These are phyloP conservation scores for Fulica atra DNA, from an alignment of 2,113 vertebrate species.

Conservation along the genomic window DNA sequence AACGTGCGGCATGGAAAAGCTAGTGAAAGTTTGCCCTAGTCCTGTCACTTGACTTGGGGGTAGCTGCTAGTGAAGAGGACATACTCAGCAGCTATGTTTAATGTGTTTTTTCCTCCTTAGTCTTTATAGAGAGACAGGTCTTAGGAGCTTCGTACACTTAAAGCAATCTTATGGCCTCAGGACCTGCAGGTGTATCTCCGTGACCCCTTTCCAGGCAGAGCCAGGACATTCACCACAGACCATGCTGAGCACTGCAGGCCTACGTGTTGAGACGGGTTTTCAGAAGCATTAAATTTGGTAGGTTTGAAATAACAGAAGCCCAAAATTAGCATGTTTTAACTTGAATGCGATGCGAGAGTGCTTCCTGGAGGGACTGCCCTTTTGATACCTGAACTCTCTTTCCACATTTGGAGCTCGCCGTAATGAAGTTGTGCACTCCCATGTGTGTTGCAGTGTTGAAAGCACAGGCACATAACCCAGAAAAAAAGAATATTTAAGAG, in stretches of 20 bases:
- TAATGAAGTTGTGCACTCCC: background rate
- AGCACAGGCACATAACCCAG: background rate
- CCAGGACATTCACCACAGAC: background rate
- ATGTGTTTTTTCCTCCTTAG: background rate
- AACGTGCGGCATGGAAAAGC: fast-evolving
- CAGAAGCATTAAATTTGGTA: background rate
- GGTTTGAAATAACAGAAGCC: constrained; percentile 2
- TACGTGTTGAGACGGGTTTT: fast-evolving
- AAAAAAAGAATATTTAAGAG: background rate
- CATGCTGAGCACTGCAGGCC: background rate
- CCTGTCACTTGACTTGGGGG: background rate
- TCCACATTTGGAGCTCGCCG: background rate
- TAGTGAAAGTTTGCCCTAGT: background rate
- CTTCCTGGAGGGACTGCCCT: background rate
- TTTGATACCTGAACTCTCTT: background rate
- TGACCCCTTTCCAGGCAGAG: background rate
- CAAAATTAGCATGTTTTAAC: background rate
- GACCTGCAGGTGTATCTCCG: background rate
- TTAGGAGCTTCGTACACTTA: background rate
- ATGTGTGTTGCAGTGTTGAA: background rate
- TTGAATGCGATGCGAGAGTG: background rate
- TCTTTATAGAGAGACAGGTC: background rate
- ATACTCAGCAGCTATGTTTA: background rate
- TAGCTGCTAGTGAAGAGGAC: background rate
- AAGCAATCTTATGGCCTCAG: background rate